Evolutionary conservation across 2,888 invertebrate genomes (phyloP), one percentile per base, ranked within the genome.

Genomic region (Dicyrtomina minuta): DNA sequence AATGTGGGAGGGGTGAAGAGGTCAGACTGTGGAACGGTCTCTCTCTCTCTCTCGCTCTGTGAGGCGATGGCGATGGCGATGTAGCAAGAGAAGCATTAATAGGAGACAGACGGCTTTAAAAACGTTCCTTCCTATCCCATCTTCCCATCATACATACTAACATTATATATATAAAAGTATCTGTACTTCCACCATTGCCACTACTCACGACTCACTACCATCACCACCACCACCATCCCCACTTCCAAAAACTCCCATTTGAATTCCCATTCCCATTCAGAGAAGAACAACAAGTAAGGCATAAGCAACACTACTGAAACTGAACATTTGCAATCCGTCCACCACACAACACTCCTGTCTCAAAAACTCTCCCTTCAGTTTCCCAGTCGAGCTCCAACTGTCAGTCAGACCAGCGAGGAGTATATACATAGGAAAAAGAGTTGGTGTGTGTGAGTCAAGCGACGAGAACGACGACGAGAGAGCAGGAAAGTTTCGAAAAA

Each of bases 351-450:
- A n/a, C n/a, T n/a, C n/a, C n/a, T 56, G 56, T 64, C 64, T 66
- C 44, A n/a, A n/a, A n/a, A n/a, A 17, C 66, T 66, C 51, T 59
- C 60, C 66, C 49, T 70, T 60, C 58, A 49, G 41, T 68, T 62
- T 58, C 68, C 56, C 68, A 68, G 62, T 68, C 68, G 62, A 68
- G 68, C 58, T 64, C 68, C 68, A 68, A 68, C 68, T 68, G 68
- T 68, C 68, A 68, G 62, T 68, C 58, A 58, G 66, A 17, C 44
- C 46, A 56, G 56, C 33, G 33, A 33, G 33, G 8, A 33, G 33
- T n/a, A n/a, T n/a, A n/a, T n/a, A n/a, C n/a, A n/a, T n/a, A n/a
- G 8, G 33, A 33, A 33, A 8, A 5, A 33, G 8, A 33, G 33
- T 51, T 17, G 51, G 4, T 4, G 46, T 12, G 46, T 12, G 17